Base-by-base conservation (phyloP, 2,797 vertebrate genomes). In the Melanotaenia nigrans region DNA sequence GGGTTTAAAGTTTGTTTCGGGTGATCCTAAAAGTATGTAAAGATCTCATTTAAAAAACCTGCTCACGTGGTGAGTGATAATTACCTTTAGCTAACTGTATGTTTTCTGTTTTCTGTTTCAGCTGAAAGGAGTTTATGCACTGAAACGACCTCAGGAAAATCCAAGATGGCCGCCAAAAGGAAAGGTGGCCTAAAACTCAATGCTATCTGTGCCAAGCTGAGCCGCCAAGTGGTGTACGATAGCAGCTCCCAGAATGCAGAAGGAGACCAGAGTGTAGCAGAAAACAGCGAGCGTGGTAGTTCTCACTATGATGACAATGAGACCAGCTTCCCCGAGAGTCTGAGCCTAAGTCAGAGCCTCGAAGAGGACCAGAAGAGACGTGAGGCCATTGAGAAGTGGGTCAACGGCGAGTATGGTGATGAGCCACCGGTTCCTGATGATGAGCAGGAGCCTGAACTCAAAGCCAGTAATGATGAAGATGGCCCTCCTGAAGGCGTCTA, bases 111-210 rank as follows among this genome's bases (percentile, higher is more conserved):
- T 65, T 53, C 49, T 77, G 58, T 78, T 22, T 59, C 92, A 99
- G 97, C 97, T 97, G 97, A 99, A 97, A 97, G 97, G 95, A 95
- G 95, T 96, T 95, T 96, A 96, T 97, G 97, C 96, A 96, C 96
- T 93, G 96, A 99, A 96, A 93, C 95, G 88, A 96, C 96, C 94
- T 95, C 98, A 96, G 96, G 97, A 96, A 99, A 96, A 96, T 92
- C 96, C 94, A 95, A 97, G 53, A 99, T 99, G 98, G 98, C 98
- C 89, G 95, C 97, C 96, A 99, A 99, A 95, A 97, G 98, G 93
- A 99, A 99, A 96, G 97, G 98, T 90, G 98, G 98, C 96, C 96
- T 99, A 95, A 99, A 99, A 93, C 96, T 99, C 68, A 99, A 99
- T 0, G 97, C 97, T 82, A 99, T 99, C 95, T 99, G 98, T 90